Conservation (phyloP, 2,888 invertebrate genomes). For the Eurois occulta region DNA sequence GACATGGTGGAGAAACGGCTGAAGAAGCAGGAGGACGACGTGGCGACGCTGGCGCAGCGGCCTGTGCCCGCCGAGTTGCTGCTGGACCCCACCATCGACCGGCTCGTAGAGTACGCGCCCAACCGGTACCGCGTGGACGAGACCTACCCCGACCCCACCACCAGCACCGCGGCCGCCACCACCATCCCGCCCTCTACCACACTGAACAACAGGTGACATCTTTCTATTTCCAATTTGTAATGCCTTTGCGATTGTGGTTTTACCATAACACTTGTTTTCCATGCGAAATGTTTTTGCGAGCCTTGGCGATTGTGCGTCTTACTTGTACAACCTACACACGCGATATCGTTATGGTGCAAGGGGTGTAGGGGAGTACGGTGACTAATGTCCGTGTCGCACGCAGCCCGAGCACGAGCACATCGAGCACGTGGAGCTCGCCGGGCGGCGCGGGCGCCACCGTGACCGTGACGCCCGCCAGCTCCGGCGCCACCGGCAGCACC, state of each 20-base stretch:
- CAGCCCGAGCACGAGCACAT: constrained; percentile 85
- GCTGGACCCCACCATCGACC: constrained; percentile 93
- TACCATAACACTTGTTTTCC: constrained; percentile 20
- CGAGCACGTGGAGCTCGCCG: constrained; percentile 73
- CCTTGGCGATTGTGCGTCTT: constrained; percentile 56
- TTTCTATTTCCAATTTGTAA: constrained; percentile 70
- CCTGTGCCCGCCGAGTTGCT: constrained; percentile 94
- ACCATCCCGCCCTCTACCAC: constrained; percentile 77
- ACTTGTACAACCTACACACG: constrained; percentile 53
- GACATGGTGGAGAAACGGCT: constrained; percentile 96
- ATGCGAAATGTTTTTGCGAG: constrained; percentile 59
- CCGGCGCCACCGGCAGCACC: constrained; percentile 78
- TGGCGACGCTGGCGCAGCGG: constrained; percentile 94
- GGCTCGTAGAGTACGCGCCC: constrained; percentile 94
- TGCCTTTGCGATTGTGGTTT: constrained; percentile 70
- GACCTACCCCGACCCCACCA: constrained; percentile 81
- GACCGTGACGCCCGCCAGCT: constrained; percentile 82
- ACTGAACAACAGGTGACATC: constrained; percentile 86
- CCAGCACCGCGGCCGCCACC: constrained; percentile 81
- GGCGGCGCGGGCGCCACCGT: constrained; percentile 73
- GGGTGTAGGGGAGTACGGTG: constrained; percentile 70
- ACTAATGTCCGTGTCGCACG: constrained; percentile 86
- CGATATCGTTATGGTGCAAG: constrained; percentile 46
- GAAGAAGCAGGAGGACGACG: constrained; percentile 96
- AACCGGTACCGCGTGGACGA: constrained; percentile 91